Evolutionary conservation across 2,113 vertebrate species (phyloP).

Genomic region (Serilophus lunatus): DNA sequence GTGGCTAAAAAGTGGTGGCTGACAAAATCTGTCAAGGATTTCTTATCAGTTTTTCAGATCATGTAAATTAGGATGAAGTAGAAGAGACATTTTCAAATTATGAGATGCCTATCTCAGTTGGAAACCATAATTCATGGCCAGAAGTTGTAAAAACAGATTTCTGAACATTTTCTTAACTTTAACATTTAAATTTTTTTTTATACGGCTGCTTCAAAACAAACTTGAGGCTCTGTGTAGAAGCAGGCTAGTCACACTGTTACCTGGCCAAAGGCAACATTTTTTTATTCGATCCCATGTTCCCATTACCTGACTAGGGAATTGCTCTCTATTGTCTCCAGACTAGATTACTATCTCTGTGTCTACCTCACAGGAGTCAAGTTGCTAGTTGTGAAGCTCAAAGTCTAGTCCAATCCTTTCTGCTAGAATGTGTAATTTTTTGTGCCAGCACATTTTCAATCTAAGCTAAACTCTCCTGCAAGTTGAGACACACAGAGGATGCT

Average conservation of each 20-base stretch:
- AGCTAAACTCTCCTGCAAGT: neutral
- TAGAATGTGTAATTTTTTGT: neutral
- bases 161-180: neutral
- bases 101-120: neutral
- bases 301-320: neutral
- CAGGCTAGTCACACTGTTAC: neutral
- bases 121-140: neutral
- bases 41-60: neutral
- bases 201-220: neutral
- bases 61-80: neutral
- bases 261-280: neutral
- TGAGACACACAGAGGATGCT: fast-evolving
- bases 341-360: neutral
- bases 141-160: neutral
- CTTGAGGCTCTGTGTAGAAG: too few relatives aligned
- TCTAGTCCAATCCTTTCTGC: neutral
- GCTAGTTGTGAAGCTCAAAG: neutral
- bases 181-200: neutral
- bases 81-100: neutral
- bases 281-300: neutral
- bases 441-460: neutral
- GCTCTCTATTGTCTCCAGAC: neutral
- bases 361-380: neutral
- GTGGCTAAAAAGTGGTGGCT: neutral
- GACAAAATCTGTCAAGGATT: neutral